Base-by-base conservation (phyloP, 2,797 vertebrate genomes). In the Xenopus petersii region DNA sequence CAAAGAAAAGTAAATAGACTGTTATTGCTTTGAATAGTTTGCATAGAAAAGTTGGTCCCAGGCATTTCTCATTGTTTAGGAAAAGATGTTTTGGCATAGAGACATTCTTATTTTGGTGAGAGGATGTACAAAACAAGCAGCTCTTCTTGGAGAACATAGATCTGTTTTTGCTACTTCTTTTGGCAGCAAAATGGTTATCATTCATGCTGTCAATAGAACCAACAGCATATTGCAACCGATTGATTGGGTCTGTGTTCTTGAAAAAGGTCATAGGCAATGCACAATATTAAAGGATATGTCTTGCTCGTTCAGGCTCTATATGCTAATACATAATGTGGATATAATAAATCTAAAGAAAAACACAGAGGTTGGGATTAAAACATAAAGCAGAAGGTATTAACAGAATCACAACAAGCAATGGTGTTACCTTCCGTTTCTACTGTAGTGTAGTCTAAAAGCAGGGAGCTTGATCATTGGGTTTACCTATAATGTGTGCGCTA, bases 401-500 rank as follows among this genome's bases (percentile, higher is more conserved):
- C 10, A 60, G 21, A 48, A 51, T 69, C 13, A 65, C 74, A 81
- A 84, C 68, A 0, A 42, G 83, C 81, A 81, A 83, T 82, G 84
- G 84, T 59, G 84, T 89, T 84, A 65, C 87, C 88, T 84, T 87
- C 79, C 81, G 80, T 84, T 84, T 83, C 87, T 84, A 83, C 80
- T 87, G 87, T 84, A 88, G 87, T 86, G 87, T 84, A 88, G 88
- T 87, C 86, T 86, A 86, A 89, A 89, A 87, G 83, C 89, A 88
- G 85, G 84, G 82, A 88, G 86, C 81, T 93, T 87, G 88, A 93
- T 93, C 89, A 89, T 89, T 84, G 87, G 84, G 80, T 86, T 91
- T 86, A 89, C 91, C 91, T 91, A 91, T 93, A 93, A 93, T 93
- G 91, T 92, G 91, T 91, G 92, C 89, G 90, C 89, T 89, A 90